phyloP scores from a whole-genome alignment of 1,140 invertebrate species.

The Caerostris darwini region DNA sequence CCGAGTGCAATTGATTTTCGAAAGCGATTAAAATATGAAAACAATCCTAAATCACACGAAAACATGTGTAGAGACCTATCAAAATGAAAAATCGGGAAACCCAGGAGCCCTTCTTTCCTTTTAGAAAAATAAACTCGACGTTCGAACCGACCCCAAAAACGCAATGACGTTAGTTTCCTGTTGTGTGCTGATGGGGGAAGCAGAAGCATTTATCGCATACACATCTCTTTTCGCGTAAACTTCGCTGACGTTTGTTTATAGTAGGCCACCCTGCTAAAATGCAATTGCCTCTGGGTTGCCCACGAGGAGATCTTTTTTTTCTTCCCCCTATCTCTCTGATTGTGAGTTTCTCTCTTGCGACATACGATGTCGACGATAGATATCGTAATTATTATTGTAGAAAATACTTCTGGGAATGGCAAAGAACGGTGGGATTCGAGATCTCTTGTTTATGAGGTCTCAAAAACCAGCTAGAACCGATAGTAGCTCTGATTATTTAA shows the following conservation, averaged over 20 bases:
- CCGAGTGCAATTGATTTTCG: no score
- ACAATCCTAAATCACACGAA: no score
- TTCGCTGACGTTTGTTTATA: constrained; percentile 1
- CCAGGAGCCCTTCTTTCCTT: neutral
- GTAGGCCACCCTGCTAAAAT: neutral
- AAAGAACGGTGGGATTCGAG: neutral
- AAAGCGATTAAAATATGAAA: no score
- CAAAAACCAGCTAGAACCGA: neutral
- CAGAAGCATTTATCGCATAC: neutral
- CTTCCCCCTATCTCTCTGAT: constrained; percentile 2
- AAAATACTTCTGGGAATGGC: neutral
- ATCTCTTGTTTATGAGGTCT: neutral
- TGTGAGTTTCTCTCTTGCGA: neutral
- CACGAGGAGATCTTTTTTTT: neutral
- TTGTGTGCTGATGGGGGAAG: neutral
- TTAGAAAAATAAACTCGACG: neutral
- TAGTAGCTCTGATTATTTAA: neutral
- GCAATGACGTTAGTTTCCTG: neutral
- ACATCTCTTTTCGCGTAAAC: constrained; percentile 7
- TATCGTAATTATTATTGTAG: constrained; percentile 11
- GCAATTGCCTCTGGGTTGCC: neutral
- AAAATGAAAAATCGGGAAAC: neutral
- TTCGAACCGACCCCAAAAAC: neutral
- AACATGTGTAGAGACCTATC: neutral
- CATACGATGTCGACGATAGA: neutral